phyloP scores from a whole-genome alignment of 1,140 invertebrate genomes.

The Drosophila orena region DNA sequence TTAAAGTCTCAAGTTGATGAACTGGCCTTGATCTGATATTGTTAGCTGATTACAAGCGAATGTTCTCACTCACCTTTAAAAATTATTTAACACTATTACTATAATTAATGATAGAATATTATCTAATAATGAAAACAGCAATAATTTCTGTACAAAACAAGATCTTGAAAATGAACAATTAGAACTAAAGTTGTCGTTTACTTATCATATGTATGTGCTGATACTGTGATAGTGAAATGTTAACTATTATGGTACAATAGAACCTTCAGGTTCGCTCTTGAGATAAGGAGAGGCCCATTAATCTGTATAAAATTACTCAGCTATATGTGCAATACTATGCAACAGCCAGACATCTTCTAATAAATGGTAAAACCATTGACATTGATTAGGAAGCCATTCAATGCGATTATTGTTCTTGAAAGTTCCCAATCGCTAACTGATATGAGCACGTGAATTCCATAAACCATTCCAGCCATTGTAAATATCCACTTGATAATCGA shows the following conservation, averaged over 20 bases:
- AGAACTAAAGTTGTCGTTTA: neutral
- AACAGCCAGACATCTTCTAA: neutral
- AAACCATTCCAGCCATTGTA: constrained; percentile 17
- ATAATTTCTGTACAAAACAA: neutral
- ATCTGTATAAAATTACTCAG: constrained; percentile 7
- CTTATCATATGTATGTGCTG: neutral
- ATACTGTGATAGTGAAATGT: neutral
- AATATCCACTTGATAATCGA: constrained; percentile 34
- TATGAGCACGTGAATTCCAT: constrained; percentile 28
- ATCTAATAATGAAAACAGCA: constrained; percentile 2
- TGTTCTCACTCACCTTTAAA: neutral
- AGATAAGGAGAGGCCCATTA: constrained; percentile 10
- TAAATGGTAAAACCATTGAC: constrained; percentile 3
- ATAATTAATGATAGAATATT: neutral
- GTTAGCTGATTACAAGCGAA: neutral
- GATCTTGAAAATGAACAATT: too few relatives aligned
- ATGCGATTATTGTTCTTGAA: constrained; percentile 4
- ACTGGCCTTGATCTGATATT: constrained; percentile 28
- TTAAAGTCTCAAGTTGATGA: constrained; percentile 14
- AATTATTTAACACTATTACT: neutral
- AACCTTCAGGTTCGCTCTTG: constrained; percentile 1
- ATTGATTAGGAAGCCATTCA: neutral
- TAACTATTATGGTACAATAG: neutral
- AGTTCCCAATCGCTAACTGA: neutral
- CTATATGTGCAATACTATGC: neutral